Percentiles rank a stretch among this genome's conserved stretches.
Conservation (phyloP, 1,140 invertebrate species). For the Lepeophtheirus salmonis region DNA sequence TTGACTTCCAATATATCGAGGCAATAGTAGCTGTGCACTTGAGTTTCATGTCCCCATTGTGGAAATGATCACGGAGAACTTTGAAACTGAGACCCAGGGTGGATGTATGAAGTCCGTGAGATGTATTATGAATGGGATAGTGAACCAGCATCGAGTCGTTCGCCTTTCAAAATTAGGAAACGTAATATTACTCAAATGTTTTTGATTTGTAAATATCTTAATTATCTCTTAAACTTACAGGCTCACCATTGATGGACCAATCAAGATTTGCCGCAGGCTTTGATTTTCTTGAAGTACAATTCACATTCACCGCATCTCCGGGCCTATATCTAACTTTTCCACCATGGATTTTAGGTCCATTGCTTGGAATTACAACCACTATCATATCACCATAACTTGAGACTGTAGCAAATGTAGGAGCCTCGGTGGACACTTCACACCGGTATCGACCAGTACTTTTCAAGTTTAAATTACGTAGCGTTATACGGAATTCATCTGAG, state of each 20-base stretch:
- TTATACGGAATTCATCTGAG: constrained; percentile 35
- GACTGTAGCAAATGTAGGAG: constrained; percentile 40
- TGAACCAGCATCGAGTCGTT: background rate
- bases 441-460: constrained; percentile 46
- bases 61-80: constrained; percentile 46
- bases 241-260: constrained; percentile 29
- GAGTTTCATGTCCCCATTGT: constrained; percentile 54
- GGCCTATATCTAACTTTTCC: constrained; percentile 39
- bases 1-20: constrained; percentile 53
- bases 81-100: constrained; percentile 45
- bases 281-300: constrained; percentile 46
- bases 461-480: constrained; percentile 40
- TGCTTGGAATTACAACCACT: constrained; percentile 7
- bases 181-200: too few relatives aligned
- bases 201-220: too few relatives aligned
- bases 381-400: constrained; percentile 15
- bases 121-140: constrained; percentile 11
- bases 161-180: too few relatives aligned
- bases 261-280: constrained; percentile 29
- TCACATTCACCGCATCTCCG: constrained; percentile 53
- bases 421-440: constrained; percentile 57
- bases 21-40: constrained; percentile 68
- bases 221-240: constrained; percentile 29
- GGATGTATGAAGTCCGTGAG: constrained; percentile 44
- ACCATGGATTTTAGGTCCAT: background rate